Evolutionary conservation across 2,797 vertebrate species (phyloP).

Genomic region (Sebastes aleutianus): DNA sequence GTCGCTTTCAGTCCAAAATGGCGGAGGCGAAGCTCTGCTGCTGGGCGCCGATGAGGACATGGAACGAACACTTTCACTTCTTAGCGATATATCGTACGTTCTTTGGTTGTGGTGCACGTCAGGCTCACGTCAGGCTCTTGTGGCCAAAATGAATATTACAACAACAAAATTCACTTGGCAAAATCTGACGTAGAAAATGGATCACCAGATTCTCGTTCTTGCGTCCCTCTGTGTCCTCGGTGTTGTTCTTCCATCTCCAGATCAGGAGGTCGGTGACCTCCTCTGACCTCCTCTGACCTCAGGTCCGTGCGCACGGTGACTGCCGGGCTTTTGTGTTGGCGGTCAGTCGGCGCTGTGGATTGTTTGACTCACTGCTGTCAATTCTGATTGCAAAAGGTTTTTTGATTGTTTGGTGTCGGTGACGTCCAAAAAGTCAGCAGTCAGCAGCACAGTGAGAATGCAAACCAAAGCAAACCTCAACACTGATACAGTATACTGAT

Average conservation of each 20-base stretch:
- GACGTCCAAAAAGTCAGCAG: constrained; percentile 42
- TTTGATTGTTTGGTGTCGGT: constrained; percentile 60
- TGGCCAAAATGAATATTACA: not conserved
- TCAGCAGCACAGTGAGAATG: constrained; percentile 54
- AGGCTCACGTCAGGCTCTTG: too few species aligned
- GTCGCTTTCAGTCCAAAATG: too few species aligned
- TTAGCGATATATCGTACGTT: too few species aligned
- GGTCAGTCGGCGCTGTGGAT: constrained; percentile 14
- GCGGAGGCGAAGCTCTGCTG: too few species aligned
- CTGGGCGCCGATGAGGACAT: too few species aligned
- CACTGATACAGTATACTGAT: too few species aligned
- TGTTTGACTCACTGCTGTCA: constrained; percentile 41
- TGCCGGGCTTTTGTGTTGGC: constrained; percentile 44
- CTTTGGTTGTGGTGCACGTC: too few species aligned
- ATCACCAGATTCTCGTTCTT: not conserved
- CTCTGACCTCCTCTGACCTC: constrained; percentile 26
- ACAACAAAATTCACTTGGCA: not conserved
- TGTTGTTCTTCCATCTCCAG: constrained; percentile 1
- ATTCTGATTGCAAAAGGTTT: constrained; percentile 56
- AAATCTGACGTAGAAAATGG: not conserved
- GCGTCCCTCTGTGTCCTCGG: too few species aligned
- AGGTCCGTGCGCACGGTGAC: not conserved
- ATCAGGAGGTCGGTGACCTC: constrained; percentile 17
- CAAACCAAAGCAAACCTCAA: constrained; percentile 29
- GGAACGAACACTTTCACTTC: too few species aligned